Evolutionary conservation across 2,113 vertebrate genomes (phyloP).

Genomic region (Nibea albiflora): DNA sequence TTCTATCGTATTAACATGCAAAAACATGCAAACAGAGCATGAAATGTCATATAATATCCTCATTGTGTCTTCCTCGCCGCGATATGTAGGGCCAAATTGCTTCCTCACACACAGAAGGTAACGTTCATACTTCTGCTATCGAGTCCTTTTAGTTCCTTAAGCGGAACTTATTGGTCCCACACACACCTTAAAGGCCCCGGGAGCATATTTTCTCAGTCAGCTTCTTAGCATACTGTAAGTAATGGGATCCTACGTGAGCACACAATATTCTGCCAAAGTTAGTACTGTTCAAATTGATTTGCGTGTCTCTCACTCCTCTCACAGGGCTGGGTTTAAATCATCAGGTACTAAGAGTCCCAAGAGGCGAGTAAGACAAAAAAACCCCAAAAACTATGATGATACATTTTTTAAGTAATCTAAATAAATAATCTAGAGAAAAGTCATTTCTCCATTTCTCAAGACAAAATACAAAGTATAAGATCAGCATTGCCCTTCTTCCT

Average conservation of each 20-base stretch:
- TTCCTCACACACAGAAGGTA: background rate
- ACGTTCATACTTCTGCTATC: background rate
- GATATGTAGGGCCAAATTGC: background rate
- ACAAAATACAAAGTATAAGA: background rate
- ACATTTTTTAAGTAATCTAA: too few relatives aligned
- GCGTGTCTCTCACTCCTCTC: background rate
- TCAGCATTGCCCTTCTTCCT: background rate
- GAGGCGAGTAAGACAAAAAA: too few relatives aligned
- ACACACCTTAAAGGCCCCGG: background rate
- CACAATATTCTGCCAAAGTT: background rate
- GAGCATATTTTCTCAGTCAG: background rate
- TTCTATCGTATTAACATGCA: background rate
- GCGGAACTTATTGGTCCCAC: background rate
- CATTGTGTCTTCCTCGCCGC: background rate
- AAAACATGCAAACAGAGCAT: slow-evolving; percentile 19
- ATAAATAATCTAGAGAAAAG: too few relatives aligned
- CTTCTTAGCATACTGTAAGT: too few relatives aligned
- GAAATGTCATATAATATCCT: background rate
- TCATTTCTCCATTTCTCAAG: too few relatives aligned
- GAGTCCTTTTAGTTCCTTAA: background rate
- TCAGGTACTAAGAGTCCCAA: too few relatives aligned
- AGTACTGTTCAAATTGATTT: background rate
- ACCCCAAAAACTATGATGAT: too few relatives aligned
- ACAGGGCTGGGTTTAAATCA: background rate
- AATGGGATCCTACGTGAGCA: too few relatives aligned